Conservation (phyloP, 2,113 vertebrate species). For the Oreochromis niloticus region DNA sequence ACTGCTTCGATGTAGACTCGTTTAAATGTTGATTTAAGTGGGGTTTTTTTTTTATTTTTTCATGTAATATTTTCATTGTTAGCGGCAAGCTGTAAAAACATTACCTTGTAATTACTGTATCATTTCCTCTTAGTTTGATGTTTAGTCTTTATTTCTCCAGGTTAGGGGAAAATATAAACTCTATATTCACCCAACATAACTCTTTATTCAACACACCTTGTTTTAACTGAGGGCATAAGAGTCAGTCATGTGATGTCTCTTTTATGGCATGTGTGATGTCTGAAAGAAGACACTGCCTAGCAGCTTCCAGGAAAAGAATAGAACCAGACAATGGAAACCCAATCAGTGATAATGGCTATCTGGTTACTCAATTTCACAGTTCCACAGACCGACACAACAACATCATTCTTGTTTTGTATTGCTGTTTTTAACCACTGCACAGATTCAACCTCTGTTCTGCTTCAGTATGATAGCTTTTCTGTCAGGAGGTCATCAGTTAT, state of each 20-base stretch:
- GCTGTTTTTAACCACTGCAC: not conserved
- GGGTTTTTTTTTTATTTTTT: rapidly evolving
- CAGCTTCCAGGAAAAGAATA: not conserved
- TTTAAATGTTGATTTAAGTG: not conserved
- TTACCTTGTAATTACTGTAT: not conserved
- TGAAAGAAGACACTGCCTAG: not conserved
- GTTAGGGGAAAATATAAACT: not conserved
- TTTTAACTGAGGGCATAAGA: not conserved
- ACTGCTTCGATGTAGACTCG: not conserved
- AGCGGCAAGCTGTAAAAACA: not conserved
- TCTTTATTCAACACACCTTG: not conserved
- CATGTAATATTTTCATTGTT: not conserved
- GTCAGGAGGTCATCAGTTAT: not conserved
- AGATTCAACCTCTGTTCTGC: not conserved
- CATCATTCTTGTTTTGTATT: not conserved
- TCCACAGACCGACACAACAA: not conserved
- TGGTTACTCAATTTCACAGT: not conserved
- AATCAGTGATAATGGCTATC: not conserved
- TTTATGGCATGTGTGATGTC: not conserved
- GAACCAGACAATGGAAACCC: not conserved
- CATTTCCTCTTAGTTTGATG: not conserved
- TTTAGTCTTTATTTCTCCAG: not conserved
- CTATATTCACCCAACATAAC: not conserved
- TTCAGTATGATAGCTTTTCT: not conserved
- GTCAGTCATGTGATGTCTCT: not conserved